phyloP scores from a whole-genome alignment of 2,113 vertebrate genomes.

The Aptenodytes patagonicus region DNA sequence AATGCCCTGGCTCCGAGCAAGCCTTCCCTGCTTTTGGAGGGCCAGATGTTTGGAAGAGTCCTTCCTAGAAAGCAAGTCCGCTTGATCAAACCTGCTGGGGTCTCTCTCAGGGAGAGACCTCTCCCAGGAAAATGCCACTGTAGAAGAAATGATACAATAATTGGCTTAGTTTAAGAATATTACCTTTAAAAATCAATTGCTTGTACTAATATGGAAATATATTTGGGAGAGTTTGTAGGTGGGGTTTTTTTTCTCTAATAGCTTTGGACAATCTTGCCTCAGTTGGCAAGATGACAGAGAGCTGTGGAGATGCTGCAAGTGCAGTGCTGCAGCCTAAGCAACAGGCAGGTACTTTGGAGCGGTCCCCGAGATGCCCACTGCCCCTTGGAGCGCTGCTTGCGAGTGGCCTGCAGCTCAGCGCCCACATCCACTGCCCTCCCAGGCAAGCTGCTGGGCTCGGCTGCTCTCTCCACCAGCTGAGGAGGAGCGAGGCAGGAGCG shows the following conservation, averaged over 20 bases:
- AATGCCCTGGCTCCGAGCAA: not conserved
- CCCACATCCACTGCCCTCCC: not conserved
- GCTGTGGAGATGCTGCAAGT: not conserved
- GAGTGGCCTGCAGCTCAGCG: rapidly evolving
- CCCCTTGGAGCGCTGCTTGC: not conserved
- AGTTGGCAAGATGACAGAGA: not conserved
- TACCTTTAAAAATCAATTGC: not conserved
- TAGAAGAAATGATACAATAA: not conserved
- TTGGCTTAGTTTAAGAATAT: not conserved
- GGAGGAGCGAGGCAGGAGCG: rapidly evolving
- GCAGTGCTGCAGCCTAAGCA: not conserved
- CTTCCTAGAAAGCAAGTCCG: not conserved
- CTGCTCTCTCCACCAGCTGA: not conserved
- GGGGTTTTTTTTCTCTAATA: not conserved
- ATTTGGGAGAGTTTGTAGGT: not conserved
- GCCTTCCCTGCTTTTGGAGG: not conserved
- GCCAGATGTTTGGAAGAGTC: not conserved
- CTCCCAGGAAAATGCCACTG: not conserved
- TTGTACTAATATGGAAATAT: not conserved
- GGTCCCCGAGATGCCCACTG: rapidly evolving
- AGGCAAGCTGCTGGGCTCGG: rapidly evolving
- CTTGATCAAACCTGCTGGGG: not conserved
- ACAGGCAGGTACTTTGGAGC: not conserved
- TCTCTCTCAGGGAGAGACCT: not conserved
- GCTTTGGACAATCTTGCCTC: not conserved